Base-by-base conservation (phyloP, 1,140 invertebrate genomes). In the Eriocheir sinensis region DNA sequence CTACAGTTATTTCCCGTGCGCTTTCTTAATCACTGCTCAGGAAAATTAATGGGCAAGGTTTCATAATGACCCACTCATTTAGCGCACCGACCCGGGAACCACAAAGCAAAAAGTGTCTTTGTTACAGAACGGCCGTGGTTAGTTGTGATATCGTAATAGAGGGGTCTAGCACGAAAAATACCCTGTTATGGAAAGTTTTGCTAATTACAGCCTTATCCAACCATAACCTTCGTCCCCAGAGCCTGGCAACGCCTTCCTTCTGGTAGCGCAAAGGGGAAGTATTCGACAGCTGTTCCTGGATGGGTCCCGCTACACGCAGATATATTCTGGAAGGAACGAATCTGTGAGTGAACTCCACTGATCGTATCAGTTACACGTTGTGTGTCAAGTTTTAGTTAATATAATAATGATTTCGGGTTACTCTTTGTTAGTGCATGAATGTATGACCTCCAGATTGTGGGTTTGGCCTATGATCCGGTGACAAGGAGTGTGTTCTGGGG, bases 401-500 rank as follows among this genome's bases (percentile, higher is more conserved):
- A 38, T 41, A 30, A 27, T 32, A 88, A 34, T 44, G 27, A 85
- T 27, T 1, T 9, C 3, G 12, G 2, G 30, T 40, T 30, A 38
- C 4, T 89, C 0, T 8, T 44, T n/a, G n/a, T n/a, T n/a, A n/a
- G n/a, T n/a, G n/a, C n/a, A 72, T 85, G 34, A 36, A 4, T 34
- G 9, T 85, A 48, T 32, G 0, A 3, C 21, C 40, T 30, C 0
- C 93, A 94, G 93, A 86, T 53, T 27, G 21, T 91, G 30, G 80
- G 79, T n/a, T 32, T 94, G 40, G 93, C 48, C 0, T 91, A 91
- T 30, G 89, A 94, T 30, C 93, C 93, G 1, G 12, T 85, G 0
- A 89, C 90, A 0, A 9, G 91, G n/a, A 83, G 3, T n/a, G 41
- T 94, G 32, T 94, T 53, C 79, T 94, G 80, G 79, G 91, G 93